Conservation (phyloP, 37 sponge, comb jelly and placozoan species). For the Halisarca cf. caerulea region DNA sequence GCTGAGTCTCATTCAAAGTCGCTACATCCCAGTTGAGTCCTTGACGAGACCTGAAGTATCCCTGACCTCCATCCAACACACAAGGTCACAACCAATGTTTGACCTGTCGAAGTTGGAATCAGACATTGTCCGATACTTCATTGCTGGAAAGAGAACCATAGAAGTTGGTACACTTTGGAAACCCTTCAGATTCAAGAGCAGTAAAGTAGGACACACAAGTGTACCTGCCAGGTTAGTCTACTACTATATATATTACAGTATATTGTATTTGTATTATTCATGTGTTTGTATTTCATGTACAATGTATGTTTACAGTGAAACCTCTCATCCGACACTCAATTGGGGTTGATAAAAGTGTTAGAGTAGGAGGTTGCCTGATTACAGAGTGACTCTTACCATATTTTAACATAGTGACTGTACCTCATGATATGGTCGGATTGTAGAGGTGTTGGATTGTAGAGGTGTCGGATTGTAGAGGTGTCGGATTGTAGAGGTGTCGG, state of each 20-base stretch:
- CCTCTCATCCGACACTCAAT: too few species aligned
- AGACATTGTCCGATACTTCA: conserved; percentile 57
- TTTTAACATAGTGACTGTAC: too few species aligned
- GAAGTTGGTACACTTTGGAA: conserved; percentile 31
- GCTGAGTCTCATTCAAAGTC: conserved; percentile 63
- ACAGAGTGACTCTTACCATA: too few species aligned
- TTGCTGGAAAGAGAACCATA: conserved; percentile 75
- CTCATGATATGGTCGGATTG: too few species aligned
- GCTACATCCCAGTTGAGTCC: conserved; percentile 12
- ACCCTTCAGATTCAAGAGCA: conserved; percentile 59
- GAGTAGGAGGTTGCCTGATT: too few species aligned
- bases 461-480: too few species aligned
- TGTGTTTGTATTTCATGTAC: too few species aligned
- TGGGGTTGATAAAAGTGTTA: too few species aligned
- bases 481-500: too few species aligned
- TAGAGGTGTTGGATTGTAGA: too few species aligned
- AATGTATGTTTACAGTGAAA: background rate
- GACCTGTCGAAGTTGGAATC: conserved; percentile 56
- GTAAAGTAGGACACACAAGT: background rate
- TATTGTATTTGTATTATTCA: too few species aligned
- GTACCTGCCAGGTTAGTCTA: background rate
- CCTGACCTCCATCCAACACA: background rate
- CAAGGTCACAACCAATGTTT: conserved; percentile 23
- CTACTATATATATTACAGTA: background rate
- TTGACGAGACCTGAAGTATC: background rate